Evolutionary conservation across 2,113 vertebrate genomes (phyloP).

Genomic region (Holacanthus passer): DNA sequence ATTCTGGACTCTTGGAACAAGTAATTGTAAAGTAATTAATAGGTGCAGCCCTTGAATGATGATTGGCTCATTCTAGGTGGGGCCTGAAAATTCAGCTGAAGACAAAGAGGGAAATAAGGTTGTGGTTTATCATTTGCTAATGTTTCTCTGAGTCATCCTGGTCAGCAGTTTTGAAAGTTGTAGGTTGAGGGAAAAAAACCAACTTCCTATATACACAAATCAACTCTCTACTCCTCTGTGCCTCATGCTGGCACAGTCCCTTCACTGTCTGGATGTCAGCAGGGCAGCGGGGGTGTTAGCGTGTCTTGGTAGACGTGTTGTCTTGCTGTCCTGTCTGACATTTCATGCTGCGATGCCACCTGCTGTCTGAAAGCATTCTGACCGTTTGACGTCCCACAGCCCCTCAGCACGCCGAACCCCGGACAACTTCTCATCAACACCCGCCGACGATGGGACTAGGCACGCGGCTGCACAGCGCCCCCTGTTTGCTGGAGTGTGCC

Average conservation of each 20-base stretch:
- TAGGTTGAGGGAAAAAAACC: conserved; percentile 1
- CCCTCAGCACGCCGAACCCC: conserved; percentile 64
- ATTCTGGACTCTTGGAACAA: not conserved
- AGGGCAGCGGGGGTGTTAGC: conserved; percentile 37
- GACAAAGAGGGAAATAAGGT: not conserved
- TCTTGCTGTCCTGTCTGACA: conserved; percentile 11
- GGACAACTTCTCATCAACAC: conserved; percentile 67
- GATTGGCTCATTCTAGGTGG: not conserved
- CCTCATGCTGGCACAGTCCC: conserved; percentile 86
- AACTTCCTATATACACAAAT: not conserved
- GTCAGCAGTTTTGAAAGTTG: conserved; percentile 19
- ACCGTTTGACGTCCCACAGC: conserved; percentile 36
- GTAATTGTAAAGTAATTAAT: not conserved
- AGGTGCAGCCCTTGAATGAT: not conserved
- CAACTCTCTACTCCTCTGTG: conserved; percentile 23
- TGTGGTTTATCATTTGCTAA: not conserved
- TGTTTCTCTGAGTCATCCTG: not conserved
- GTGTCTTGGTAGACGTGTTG: not conserved
- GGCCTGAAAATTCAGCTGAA: not conserved
- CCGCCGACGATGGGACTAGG: conserved; percentile 86
- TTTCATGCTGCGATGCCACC: not conserved
- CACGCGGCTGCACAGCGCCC: conserved; percentile 95
- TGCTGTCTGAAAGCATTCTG: conserved; percentile 22
- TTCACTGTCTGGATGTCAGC: conserved; percentile 81
- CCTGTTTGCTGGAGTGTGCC: conserved; percentile 90